Evolutionary conservation across 2,113 vertebrate genomes (phyloP), one percentile per base, ranked within the genome.

Genomic region (Phalacrocorax brasilianus): DNA sequence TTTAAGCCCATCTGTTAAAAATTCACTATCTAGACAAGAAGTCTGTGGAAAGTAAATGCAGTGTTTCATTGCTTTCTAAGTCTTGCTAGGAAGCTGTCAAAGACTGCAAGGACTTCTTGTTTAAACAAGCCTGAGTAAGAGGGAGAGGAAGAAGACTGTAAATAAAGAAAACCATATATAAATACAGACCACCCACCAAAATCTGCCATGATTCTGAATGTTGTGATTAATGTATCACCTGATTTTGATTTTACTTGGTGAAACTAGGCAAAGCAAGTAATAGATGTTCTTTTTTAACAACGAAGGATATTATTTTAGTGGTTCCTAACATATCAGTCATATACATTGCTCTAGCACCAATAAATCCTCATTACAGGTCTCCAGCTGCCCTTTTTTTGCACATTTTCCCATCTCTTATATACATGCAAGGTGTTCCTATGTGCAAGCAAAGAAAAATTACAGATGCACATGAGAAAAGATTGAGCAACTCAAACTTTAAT

Each of bases 131-230:
- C 44, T 24, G 33, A 80, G 56, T 68, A 71, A 94, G 45, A 89
- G 19, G 14, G 17, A 66, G 11, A 66, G 6, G 77, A 82, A 80
- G 30, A 91, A 42, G 58, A 92, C 65, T 71, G 38, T 71, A 93
- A 89, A 94, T 77, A 82, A 90, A 90, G 33, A 94, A 96, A 95
- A 79, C 30, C 58, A 56, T 75, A 58, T 22, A 85, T 72, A 85
- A 85, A 93, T 76, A 76, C 27, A 95, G 86, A 96, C 90, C 85
- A 97, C 86, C 93, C 81, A 93, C 38, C 28, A 82, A 84, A 90
- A 68, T 52, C 53, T 91, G 55, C 26, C 49, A 63, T 30, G 26
- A 86, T 86, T 89, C 33, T 61, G 56, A 89, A 72, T 73, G 45
- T 12, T 35, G 13, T 73, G 59, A 93, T 77, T 80, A 66, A 96